Evolutionary conservation across 2,888 invertebrate genomes (phyloP).

Genomic region (Plagiodera versicolora): DNA sequence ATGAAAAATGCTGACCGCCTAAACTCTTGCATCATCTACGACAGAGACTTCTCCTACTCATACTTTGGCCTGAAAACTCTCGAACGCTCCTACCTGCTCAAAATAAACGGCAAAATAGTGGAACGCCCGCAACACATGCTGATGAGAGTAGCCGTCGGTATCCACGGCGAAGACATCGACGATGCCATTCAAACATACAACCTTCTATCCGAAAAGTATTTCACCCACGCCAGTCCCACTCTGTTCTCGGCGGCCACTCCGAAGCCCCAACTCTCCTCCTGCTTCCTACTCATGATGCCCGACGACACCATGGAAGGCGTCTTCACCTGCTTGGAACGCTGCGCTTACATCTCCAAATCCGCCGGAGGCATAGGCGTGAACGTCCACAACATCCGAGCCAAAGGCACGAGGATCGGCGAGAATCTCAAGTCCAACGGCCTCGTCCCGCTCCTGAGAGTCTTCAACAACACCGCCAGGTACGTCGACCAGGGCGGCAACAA

Average conservation of each 20-base stretch:
- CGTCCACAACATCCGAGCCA: constrained; percentile 92
- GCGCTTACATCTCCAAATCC: constrained; percentile 93
- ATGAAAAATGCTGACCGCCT: constrained; percentile 84
- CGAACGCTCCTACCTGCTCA: constrained; percentile 91
- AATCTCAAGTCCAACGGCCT: constrained; percentile 96
- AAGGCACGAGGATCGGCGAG: constrained; percentile 85
- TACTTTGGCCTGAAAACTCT: constrained; percentile 99
- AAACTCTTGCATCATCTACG: constrained; percentile 95
- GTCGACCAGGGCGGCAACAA: constrained; percentile 98
- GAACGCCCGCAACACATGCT: constrained; percentile 99
- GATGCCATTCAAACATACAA: constrained; percentile 95
- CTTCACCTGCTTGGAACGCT: constrained; percentile 86
- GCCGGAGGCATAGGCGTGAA: constrained; percentile 98
- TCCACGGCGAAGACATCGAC: constrained; percentile 92
- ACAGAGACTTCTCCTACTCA: constrained; percentile 94
- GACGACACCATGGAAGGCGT: constrained; percentile 96
- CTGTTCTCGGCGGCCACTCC: constrained; percentile 93
- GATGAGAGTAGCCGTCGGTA: constrained; percentile 94
- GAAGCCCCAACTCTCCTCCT: constrained; percentile 91
- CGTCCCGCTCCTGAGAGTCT: constrained; percentile 94
- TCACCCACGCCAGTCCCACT: constrained; percentile 98
- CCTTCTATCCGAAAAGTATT: constrained; percentile 90
- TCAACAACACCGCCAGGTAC: constrained; percentile 93
- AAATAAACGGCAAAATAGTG: constrained; percentile 87
- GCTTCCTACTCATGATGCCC: constrained; percentile 92